These are phyloP conservation scores for Centrocercus urophasianus DNA, from an alignment of 2,113 vertebrate genomes.

Conservation along the genomic window DNA sequence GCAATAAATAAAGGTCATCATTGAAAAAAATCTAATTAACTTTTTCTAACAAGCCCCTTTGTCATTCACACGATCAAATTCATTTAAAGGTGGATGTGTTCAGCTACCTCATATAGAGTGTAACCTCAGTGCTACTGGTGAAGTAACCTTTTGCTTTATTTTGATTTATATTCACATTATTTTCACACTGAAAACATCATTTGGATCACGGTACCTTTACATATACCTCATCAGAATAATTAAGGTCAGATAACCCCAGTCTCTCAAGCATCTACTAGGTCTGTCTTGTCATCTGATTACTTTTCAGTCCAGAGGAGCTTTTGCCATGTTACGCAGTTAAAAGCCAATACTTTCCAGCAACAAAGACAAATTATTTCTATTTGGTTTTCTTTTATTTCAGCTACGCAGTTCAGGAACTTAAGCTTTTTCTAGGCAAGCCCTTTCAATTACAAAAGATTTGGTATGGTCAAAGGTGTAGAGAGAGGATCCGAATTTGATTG, in stretches of 20 bases:
- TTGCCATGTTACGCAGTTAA: accelerated
- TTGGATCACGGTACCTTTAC: background rate
- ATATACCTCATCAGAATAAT: background rate
- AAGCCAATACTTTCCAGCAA: background rate
- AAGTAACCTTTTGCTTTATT: background rate
- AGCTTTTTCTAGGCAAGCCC: background rate
- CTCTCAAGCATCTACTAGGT: background rate
- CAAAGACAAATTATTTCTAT: background rate
- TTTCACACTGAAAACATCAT: background rate
- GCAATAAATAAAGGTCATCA: background rate
- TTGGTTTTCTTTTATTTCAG: background rate
- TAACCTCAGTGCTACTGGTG: background rate
- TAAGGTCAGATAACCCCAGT: background rate
- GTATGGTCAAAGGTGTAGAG: background rate
- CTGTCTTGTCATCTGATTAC: background rate
- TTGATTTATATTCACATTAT: background rate
- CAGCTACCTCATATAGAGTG: background rate
- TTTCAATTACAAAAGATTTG: background rate
- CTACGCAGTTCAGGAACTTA: background rate
- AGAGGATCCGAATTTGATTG: background rate
- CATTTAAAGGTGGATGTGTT: background rate
- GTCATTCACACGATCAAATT: background rate
- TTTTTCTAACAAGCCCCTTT: background rate
- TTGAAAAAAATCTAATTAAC: background rate
- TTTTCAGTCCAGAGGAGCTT: background rate